Conservation (phyloP, 2,888 invertebrate species). For the Busseola fusca region DNA sequence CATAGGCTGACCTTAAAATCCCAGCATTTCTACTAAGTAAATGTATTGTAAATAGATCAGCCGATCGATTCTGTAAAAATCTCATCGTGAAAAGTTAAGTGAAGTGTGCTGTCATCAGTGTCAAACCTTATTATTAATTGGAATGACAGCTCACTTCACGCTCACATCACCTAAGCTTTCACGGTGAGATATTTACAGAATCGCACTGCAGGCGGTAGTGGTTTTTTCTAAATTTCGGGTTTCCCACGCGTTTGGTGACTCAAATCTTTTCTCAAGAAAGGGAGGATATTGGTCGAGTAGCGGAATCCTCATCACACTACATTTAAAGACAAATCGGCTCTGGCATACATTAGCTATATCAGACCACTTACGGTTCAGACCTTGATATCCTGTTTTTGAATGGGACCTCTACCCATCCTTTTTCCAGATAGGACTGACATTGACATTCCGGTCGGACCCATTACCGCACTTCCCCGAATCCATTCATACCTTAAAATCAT, state of each 20-base stretch:
- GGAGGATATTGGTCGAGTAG: constrained; percentile 31
- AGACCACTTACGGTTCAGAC: constrained; percentile 58
- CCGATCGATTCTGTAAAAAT: no score
- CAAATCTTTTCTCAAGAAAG: constrained; percentile 14
- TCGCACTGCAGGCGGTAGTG: no score
- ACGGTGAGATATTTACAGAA: no score
- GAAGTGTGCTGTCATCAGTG: no score
- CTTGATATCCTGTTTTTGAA: constrained; percentile 69
- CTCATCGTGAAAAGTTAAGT: no score
- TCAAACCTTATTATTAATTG: no score
- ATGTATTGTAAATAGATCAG: not conserved
- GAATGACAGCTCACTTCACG: no score
- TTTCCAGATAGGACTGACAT: constrained; percentile 79
- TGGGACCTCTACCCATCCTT: constrained; percentile 72
- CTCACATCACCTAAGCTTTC: no score
- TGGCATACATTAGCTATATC: constrained; percentile 57
- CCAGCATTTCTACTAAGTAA: not conserved
- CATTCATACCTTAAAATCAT: constrained; percentile 76
- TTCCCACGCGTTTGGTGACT: constrained; percentile 19
- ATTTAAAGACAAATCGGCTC: constrained; percentile 46
- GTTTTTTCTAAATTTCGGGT: not conserved
- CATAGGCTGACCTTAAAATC: not conserved
- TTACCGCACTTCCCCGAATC: constrained; percentile 84
- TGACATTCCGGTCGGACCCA: constrained; percentile 82
- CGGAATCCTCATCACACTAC: constrained; percentile 33